Evolutionary conservation across 2,888 invertebrate genomes (phyloP).

Genomic region (Ctena decussata): DNA sequence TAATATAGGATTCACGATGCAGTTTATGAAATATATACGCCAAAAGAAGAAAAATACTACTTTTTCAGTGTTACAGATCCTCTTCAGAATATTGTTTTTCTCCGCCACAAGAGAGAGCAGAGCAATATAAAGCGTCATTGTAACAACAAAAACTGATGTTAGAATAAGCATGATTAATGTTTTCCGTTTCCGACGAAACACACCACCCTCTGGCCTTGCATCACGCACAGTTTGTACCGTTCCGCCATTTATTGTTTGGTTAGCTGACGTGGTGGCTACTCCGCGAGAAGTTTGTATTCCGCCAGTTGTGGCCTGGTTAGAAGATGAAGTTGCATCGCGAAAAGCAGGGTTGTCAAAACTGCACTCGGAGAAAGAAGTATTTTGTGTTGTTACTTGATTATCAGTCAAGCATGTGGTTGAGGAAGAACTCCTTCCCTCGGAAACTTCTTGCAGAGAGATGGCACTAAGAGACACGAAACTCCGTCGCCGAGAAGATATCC

Average conservation of each 20-base stretch:
- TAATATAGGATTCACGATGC: constrained; percentile 52
- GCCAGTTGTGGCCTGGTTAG: too few species aligned
- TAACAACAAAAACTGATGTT: constrained; percentile 45
- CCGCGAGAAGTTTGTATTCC: too few species aligned
- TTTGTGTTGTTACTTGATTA: neutral
- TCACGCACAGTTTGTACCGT: neutral
- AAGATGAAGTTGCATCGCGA: neutral
- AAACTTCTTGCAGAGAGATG: neutral
- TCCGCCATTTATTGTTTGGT: too few species aligned
- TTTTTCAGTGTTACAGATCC: constrained; percentile 33
- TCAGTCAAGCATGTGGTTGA: neutral
- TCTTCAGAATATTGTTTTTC: constrained; percentile 21
- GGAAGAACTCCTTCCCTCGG: neutral
- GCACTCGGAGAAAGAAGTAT: too few species aligned
- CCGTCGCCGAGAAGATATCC: neutral
- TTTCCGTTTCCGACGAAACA: constrained; percentile 13
- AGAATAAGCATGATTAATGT: constrained; percentile 60
- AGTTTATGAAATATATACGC: constrained; percentile 59
- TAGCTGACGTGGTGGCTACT: too few species aligned
- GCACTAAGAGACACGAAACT: neutral
- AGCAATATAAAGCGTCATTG: constrained; percentile 44
- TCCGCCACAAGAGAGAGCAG: constrained; percentile 39
- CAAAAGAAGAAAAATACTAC: constrained; percentile 57
- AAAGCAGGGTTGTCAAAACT: neutral
- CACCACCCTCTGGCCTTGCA: neutral